Evolutionary conservation across 2,888 invertebrate genomes (phyloP).

Genomic region (Dimorphilus gyrociliatus): DNA sequence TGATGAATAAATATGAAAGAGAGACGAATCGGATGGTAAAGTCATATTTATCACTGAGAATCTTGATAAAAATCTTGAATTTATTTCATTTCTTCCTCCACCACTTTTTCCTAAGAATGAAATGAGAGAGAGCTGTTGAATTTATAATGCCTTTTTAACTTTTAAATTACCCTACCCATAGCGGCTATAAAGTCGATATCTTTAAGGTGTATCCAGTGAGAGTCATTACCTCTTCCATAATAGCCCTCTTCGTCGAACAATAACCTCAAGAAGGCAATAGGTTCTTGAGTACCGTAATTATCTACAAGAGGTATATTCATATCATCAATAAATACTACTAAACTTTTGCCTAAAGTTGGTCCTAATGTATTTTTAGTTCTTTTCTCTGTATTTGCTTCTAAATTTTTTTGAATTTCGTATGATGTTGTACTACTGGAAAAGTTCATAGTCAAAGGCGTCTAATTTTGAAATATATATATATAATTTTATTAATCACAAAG

Average conservation of each 20-base stretch:
- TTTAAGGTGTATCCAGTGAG: constrained; percentile 7
- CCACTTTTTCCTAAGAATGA: no score
- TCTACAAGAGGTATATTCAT: constrained; percentile 8
- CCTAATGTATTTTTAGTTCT: constrained; percentile 8
- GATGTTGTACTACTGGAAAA: constrained; percentile 8
- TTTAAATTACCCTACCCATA: constrained; percentile 7
- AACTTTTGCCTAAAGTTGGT: constrained; percentile 7
- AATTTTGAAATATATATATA: no score
- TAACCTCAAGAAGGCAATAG: constrained; percentile 7
- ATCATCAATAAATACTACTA: constrained; percentile 8
- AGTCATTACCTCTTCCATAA: constrained; percentile 8
- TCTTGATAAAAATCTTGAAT: constrained; percentile 8
- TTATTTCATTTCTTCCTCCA: constrained; percentile 8
- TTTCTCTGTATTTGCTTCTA: constrained; percentile 7
- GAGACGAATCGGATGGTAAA: constrained; percentile 4
- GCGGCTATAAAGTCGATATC: constrained; percentile 7
- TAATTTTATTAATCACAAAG: no score
- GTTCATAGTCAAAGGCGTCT: constrained; percentile 6
- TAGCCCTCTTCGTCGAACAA: constrained; percentile 6
- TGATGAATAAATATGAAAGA: constrained; percentile 7
- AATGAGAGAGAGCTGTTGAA: no score
- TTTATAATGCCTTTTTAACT: no score
- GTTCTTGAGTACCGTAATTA: constrained; percentile 8
- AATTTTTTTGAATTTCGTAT: constrained; percentile 6
- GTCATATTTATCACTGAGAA: constrained; percentile 7